Evolutionary conservation across 2,113 vertebrate genomes (phyloP).

Genomic region (pig (Sus scrofa)): T2T-Sscrofa CM000826.6:76192501-76193000

Average conservation of each 20-base stretch:
- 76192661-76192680: not conserved
- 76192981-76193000: too few relatives aligned
- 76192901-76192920: too few relatives aligned
- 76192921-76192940: too few relatives aligned
- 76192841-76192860: constrained; percentile 19
- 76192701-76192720: not conserved
- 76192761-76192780: not conserved
- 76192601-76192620: not conserved
- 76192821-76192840: not conserved
- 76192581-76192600: not conserved
- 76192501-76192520: not conserved
- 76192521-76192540: not conserved
- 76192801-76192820: not conserved
- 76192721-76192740: not conserved
- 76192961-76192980: too few relatives aligned
- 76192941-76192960: too few relatives aligned
- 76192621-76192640: not conserved
- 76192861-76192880: not conserved
- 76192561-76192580: not conserved
- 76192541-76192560: not conserved
- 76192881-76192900: not conserved
- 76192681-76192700: not conserved
- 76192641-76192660: not conserved
- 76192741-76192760: not conserved
- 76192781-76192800: not conserved